Base-by-base conservation (phyloP, 1,140 invertebrate species). In the Pectinophora gossypiella region DNA sequence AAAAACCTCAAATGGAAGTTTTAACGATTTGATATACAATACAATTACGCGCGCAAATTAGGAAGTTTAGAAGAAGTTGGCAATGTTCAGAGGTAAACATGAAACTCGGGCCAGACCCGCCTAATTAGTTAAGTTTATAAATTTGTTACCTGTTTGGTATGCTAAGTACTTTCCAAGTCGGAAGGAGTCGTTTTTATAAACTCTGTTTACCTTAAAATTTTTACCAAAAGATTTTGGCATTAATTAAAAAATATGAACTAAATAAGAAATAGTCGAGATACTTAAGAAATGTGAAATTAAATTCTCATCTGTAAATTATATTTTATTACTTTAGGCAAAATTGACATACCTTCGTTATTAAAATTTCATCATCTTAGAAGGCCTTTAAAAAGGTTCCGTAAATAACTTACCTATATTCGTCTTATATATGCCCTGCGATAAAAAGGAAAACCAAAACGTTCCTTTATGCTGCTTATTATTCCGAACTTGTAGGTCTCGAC, bases 81-180 rank as follows among this genome's bases (percentile, higher is more conserved):
- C 63, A 64, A 68, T 68, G 64, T 70, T 73, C 59, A n/a, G 54
- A 59, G 68, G 70, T 66, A 76, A 80, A 78, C 72, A 75, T 72
- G 71, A 77, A 81, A 77, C 72, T 72, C 61, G 51, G 68, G 60
- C 61, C 59, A 67, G 62, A 53, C 56, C 56, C 62, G 59, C 64
- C 69, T 79, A 82, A 82, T 79, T 82, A 78, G 72, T 70, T 69
- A 79, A 82, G 62, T 82, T 82, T 79, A 72, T 76, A 77, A 82
- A 79, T 82, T 82, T 79, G 76, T 77, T 79, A 73, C 78, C 71
- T 77, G 77, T 82, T 82, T 77, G 74, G 72, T 82, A 79, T 75
- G 77, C 76, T 74, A 81, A 78, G 67, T 78, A 64, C 68, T 64
- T 69, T 51, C 50, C 61, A 69, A 74, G 54, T 63, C 49, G 57